Evolutionary conservation across 2,113 vertebrate genomes (phyloP), one percentile per base, ranked within the genome.

Genomic region (Glaucomys volans): DNA sequence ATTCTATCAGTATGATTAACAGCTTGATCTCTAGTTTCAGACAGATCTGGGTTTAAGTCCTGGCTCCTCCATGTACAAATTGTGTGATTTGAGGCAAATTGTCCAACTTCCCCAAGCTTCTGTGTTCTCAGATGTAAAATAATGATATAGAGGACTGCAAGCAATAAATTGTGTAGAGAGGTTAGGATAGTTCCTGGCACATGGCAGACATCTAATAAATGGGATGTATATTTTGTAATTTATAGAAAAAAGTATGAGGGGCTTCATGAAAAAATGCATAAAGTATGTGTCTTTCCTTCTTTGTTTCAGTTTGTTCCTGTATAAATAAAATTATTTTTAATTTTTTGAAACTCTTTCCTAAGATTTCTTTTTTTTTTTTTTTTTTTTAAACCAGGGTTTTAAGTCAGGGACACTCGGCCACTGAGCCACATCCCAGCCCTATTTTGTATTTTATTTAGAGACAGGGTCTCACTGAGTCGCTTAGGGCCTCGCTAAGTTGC

Each of bases 21-120:
- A 81, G 26, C 59, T 96, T 94, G 77, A 95, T 90, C 35, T 94
- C 90, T 94, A 32, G 40, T 83, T 66, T 88, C 87, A 91, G n/a
- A 74, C 77, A 87, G 42, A 95, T 28, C 57, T 80, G 66, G 17
- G 9, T 71, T 80, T 90, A 95, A 92, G 44, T 74, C 62, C 54
- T 26, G 17, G 9, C 28, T 80, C 54, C 5, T 83, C 74, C 16
- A 50, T 22, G 67, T 67, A 77, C 50, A 37, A 94, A 54, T 22
- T 90, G 22, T 50, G 37, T 79, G 57, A 93, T 42, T n/a, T 71
- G n/a, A 32, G 50, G 62, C 54, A 86, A 83, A n/a, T 57, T 79
- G 67, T 22, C 86, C 64, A 91, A 32, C 79, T 95, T 89, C 54
- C 66, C 54, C 17, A 57, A 82, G 69, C 24, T 64, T 94, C 85